Evolutionary conservation across 2,888 invertebrate genomes (phyloP).

Genomic region (Acleris sparsana): DNA sequence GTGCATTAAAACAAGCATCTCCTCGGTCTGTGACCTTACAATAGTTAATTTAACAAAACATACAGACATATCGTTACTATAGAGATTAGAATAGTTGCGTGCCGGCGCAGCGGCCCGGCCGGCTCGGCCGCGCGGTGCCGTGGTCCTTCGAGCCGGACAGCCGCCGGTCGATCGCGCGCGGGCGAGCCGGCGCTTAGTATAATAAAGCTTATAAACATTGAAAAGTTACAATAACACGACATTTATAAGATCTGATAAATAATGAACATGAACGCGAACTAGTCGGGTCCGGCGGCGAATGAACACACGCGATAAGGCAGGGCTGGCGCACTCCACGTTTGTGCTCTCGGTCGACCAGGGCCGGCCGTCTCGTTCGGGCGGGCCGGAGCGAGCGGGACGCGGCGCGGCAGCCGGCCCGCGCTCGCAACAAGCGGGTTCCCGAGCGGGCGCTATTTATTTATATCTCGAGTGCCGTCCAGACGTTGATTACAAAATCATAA

Average conservation of each 20-base stretch:
- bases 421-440: background rate
- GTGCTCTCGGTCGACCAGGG: conserved; percentile 11
- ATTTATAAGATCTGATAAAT: conserved; percentile 31
- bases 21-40: conserved; percentile 14
- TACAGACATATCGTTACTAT: conserved; percentile 21
- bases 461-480: conserved; percentile 28
- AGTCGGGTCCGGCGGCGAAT: conserved; percentile 49
- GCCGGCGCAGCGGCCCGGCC: background rate
- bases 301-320: conserved; percentile 68
- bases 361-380: conserved; percentile 2
- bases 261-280: conserved; percentile 30
- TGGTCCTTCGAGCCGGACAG: conserved; percentile 28
- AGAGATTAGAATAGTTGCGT: conserved; percentile 15
- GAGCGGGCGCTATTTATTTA: conserved; percentile 24
- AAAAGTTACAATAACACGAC: conserved; percentile 31
- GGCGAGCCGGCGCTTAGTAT: conserved; percentile 1
- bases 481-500: conserved; percentile 49
- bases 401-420: too few relatives aligned
- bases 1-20: conserved; percentile 22
- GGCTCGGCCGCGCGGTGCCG: background rate
- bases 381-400: too few relatives aligned
- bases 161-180: conserved; percentile 2
- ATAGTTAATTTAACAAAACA: conserved; percentile 18
- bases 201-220: conserved; percentile 33
- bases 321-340: conserved; percentile 37